These are phyloP conservation scores for Engystomops pustulosus DNA, from an alignment of 2,113 vertebrate species.

Conservation along the genomic window DNA sequence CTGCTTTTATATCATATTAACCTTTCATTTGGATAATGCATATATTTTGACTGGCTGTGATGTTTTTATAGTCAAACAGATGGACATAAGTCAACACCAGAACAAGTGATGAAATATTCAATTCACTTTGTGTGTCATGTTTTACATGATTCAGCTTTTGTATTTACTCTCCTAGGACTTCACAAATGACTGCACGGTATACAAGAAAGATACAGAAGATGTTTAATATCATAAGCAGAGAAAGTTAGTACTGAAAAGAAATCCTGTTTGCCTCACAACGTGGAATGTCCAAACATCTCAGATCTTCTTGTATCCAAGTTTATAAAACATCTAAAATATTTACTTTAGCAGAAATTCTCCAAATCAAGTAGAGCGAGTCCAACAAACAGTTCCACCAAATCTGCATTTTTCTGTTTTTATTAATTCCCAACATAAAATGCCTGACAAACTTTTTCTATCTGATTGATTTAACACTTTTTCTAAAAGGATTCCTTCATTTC, in stretches of 20 bases:
- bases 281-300: slow-evolving; percentile 34
- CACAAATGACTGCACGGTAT: no score
- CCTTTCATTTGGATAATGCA: background rate
- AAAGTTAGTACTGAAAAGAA: background rate
- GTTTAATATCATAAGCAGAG: background rate
- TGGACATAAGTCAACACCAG: no score
- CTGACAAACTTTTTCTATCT: background rate
- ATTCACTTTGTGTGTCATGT: background rate
- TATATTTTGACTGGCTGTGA: background rate
- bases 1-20: background rate
- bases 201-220: background rate
- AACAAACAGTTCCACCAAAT: background rate
- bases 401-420: slow-evolving; percentile 13
- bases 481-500: background rate
- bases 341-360: slow-evolving; percentile 35
- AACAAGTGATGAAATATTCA: background rate
- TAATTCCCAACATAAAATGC: background rate
- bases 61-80: background rate
- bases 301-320: slow-evolving; percentile 20
- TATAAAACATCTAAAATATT: slow-evolving; percentile 52
- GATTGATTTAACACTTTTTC: slow-evolving; percentile 27
- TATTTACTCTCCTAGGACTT: background rate
- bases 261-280: background rate
- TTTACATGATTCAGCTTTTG: background rate
- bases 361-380: background rate